Evolutionary conservation across 2,797 vertebrate genomes (phyloP).

Genomic region (Gallinago stenura): DNA sequence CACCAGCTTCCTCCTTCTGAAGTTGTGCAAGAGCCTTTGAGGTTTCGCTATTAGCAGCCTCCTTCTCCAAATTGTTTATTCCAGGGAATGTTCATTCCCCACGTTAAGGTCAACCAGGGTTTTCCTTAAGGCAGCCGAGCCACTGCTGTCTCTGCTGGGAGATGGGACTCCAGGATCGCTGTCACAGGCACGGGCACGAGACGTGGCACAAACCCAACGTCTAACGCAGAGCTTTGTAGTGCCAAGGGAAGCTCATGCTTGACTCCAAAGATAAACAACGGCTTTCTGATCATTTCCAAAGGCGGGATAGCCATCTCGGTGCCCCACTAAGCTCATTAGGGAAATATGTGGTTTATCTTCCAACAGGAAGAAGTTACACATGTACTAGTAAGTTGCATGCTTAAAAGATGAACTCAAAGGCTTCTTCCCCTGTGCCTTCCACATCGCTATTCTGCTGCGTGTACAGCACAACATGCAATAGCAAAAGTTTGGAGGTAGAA

Average conservation of each 20-base stretch:
- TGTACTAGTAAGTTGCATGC: not conserved
- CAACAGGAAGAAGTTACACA: not conserved
- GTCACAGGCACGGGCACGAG: not conserved
- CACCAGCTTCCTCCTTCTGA: slow-evolving; percentile 24
- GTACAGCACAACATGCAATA: not conserved
- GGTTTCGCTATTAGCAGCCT: not conserved
- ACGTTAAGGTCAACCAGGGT: not conserved
- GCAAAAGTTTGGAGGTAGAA: not conserved
- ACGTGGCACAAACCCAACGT: not conserved
- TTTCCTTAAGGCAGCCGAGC: not conserved
- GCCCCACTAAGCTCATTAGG: not conserved
- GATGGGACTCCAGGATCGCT: rapidly evolving
- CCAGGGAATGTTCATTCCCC: not conserved
- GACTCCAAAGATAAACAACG: not conserved
- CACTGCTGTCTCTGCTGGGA: not conserved
- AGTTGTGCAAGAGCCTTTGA: slow-evolving; percentile 39
- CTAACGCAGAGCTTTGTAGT: not conserved
- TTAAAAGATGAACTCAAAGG: not conserved
- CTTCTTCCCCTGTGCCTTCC: not conserved
- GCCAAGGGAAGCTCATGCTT: not conserved
- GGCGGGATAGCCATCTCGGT: not conserved
- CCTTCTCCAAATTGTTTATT: slow-evolving; percentile 43
- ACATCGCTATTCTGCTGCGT: rapidly evolving
- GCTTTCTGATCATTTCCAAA: not conserved
- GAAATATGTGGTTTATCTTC: not conserved